These are phyloP conservation scores for Myzus persicae DNA, from an alignment of 1,140 invertebrate genomes.

Conservation along the genomic window DNA sequence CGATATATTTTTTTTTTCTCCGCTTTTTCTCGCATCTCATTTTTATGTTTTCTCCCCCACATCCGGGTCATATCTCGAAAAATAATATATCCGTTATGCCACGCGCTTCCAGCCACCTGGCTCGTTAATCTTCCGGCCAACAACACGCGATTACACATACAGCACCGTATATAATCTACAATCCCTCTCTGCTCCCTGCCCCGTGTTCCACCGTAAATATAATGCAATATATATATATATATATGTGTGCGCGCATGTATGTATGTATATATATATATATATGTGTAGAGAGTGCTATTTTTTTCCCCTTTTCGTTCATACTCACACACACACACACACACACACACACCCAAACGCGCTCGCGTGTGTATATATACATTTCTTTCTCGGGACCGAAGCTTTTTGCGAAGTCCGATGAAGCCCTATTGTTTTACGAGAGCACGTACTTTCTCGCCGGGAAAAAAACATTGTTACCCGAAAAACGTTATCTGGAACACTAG, in stretches of 20 bases:
- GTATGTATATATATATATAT: too few species aligned
- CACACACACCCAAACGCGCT: too few species aligned
- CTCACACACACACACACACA: not conserved
- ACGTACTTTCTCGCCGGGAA: constrained; percentile 39
- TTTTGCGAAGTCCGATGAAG: constrained; percentile 48
- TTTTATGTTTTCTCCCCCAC: constrained; percentile 27
- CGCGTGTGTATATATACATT: not conserved
- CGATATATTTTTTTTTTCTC: not conserved
- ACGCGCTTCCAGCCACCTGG: constrained; percentile 55
- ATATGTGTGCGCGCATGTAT: not conserved
- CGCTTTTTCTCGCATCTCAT: constrained; percentile 44
- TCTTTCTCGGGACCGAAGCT: constrained; percentile 13
- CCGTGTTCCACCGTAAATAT: not conserved
- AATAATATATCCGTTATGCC: constrained; percentile 57
- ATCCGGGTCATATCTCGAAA: constrained; percentile 52
- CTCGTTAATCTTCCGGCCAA: constrained; percentile 57
- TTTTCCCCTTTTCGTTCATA: constrained; percentile 9
- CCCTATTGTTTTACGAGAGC: constrained; percentile 56
- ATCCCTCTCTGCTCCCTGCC: not conserved
- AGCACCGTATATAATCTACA: constrained; percentile 57
- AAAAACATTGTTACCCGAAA: constrained; percentile 50
- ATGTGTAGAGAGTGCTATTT: constrained; percentile 25
- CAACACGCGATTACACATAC: constrained; percentile 58
- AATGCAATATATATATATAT: not conserved
- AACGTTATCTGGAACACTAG: constrained; percentile 42